Evolutionary conservation across 2,113 vertebrate species (phyloP).

Genomic region (Hypocryptadius cinnamomeus): DNA sequence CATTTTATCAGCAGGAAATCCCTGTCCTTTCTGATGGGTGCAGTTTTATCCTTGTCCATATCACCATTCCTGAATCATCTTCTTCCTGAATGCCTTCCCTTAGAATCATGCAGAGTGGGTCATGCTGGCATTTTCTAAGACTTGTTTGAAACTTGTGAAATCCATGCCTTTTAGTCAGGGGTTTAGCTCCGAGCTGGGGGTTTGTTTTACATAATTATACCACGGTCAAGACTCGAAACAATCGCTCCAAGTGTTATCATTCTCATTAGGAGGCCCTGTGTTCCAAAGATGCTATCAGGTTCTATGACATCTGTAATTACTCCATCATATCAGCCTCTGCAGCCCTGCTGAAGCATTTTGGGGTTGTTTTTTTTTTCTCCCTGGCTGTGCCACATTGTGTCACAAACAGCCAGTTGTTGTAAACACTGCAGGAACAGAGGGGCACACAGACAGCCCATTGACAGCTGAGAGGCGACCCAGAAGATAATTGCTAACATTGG

Average conservation of each 20-base stretch:
- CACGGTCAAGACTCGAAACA: background rate
- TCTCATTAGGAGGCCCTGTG: background rate
- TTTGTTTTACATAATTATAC: background rate
- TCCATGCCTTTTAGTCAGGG: background rate
- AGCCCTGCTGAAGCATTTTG: background rate
- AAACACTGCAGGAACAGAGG: background rate
- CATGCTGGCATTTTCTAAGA: background rate
- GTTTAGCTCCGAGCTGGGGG: background rate
- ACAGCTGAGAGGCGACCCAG: constrained; percentile 4
- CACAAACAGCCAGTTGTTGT: constrained; percentile 37
- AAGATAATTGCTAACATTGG: constrained; percentile 22
- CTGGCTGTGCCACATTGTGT: background rate
- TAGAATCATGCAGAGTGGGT: background rate
- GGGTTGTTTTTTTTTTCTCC: background rate
- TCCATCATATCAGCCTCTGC: background rate
- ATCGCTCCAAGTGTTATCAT: background rate
- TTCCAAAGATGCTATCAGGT: background rate
- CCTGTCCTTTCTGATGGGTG: background rate
- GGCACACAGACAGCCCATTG: constrained; percentile 8
- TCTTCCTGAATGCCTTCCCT: background rate
- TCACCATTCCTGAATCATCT: background rate
- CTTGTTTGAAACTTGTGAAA: background rate
- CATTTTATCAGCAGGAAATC: background rate
- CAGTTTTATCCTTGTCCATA: background rate
- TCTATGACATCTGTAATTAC: constrained; percentile 15